Percentiles rank a stretch among this genome's conserved stretches.
Conservation (phyloP, 1,140 invertebrate genomes). For the Maniola jurtina region DNA sequence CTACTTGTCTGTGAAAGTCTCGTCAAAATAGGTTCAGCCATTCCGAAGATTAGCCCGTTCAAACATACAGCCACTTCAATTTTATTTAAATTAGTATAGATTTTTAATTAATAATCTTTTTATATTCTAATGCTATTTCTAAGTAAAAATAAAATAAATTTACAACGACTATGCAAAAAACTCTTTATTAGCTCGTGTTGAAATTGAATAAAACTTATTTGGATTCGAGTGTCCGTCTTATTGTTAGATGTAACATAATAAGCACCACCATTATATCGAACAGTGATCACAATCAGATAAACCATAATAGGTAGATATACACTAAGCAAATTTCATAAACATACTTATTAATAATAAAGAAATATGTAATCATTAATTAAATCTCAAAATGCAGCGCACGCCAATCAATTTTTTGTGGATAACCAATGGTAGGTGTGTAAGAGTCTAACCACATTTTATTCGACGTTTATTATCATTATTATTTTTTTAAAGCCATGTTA, state of each 20-base stretch:
- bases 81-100: too few species aligned
- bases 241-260: background rate
- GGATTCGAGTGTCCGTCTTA: background rate
- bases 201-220: background rate
- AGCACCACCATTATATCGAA: background rate
- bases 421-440: background rate
- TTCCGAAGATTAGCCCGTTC: too few species aligned
- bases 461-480: background rate
- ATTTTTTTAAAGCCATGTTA: too few species aligned
- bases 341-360: too few species aligned
- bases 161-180: too few species aligned
- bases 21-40: too few species aligned
- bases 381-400: constrained; percentile 9
- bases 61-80: too few species aligned
- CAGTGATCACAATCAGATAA: background rate
- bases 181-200: too few species aligned
- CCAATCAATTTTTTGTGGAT: constrained; percentile 16
- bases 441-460: background rate
- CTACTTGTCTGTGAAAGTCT: too few species aligned
- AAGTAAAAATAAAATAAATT: too few species aligned
- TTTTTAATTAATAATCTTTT: too few species aligned
- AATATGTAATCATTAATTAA: constrained; percentile 16
- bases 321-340: background rate
- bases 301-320: background rate
- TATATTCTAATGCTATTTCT: too few species aligned